Percentiles rank a stretch among this genome's conserved stretches.
Conservation (phyloP, 2,797 vertebrate species). For the Leucoraja ocellata region DNA sequence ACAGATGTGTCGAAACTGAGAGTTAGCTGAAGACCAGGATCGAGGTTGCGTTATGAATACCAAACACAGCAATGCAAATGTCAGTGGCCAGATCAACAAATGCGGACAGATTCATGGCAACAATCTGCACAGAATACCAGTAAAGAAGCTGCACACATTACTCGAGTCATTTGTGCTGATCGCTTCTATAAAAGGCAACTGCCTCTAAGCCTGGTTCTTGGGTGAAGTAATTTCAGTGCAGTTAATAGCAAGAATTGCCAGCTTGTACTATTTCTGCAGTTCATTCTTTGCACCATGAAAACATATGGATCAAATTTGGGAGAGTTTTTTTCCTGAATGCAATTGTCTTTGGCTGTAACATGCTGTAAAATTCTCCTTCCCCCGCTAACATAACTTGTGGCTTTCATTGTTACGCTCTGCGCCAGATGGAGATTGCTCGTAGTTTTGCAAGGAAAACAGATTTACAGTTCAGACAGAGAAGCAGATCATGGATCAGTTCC, state of each 20-base stretch:
- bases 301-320: not conserved
- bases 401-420: not conserved
- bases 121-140: not conserved
- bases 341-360: not conserved
- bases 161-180: not conserved
- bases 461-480: not conserved
- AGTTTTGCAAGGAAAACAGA: not conserved
- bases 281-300: not conserved
- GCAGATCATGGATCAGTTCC: not conserved
- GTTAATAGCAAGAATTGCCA: not conserved
- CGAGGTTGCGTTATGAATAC: not conserved
- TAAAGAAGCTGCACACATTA: not conserved
- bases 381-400: not conserved
- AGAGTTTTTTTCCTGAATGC: not conserved
- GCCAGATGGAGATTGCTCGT: not conserved
- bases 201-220: not conserved
- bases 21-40: too few species aligned
- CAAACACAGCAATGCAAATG: not conserved
- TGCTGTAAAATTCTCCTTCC: not conserved
- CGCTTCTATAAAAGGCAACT: not conserved
- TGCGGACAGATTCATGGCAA: not conserved
- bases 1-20: not conserved
- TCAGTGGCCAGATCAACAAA: not conserved
- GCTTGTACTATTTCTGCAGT: not conserved
- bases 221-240: not conserved